phyloP scores from a whole-genome alignment of 92 coral and sea anemone species.

The Parazoanthus swiftii region DNA sequence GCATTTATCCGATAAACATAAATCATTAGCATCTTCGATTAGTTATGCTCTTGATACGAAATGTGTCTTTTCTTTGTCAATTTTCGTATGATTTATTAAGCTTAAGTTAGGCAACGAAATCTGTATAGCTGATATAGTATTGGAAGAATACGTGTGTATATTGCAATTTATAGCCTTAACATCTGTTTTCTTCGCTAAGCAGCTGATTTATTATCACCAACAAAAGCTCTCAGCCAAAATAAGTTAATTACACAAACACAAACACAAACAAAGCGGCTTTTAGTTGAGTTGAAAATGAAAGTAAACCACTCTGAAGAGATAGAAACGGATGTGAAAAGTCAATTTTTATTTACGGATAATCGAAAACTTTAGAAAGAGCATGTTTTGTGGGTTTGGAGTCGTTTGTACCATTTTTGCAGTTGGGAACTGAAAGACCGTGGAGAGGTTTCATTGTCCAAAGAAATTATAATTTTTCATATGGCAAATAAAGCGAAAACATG shows the following conservation, averaged over 20 bases:
- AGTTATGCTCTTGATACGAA: too few relatives aligned
- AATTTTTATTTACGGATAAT: too few relatives aligned
- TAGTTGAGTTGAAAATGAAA: not conserved
- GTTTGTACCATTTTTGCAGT: not conserved
- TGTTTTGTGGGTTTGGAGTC: not conserved
- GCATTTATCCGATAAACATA: too few relatives aligned
- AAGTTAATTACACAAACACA: not conserved
- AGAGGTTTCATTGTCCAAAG: not conserved
- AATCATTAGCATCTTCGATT: too few relatives aligned
- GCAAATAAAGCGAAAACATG: too few relatives aligned
- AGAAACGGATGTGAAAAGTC: too few relatives aligned
- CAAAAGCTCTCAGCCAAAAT: not conserved
- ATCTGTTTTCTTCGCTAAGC: not conserved
- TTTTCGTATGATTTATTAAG: not conserved
- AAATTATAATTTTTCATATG: too few relatives aligned
- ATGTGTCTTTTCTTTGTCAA: too few relatives aligned
- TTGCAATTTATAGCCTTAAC: not conserved
- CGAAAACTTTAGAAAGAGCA: not conserved
- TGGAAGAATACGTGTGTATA: not conserved
- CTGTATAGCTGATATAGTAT: not conserved
- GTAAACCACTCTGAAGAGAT: not conserved
- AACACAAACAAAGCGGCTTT: not conserved
- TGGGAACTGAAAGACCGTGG: not conserved
- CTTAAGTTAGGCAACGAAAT: not conserved
- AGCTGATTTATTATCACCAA: not conserved